A percentile compares a stretch with the other conserved stretches of the same genome.
Conservation (phyloP, 2,113 vertebrate species). For the Anguilla rostrata region DNA sequence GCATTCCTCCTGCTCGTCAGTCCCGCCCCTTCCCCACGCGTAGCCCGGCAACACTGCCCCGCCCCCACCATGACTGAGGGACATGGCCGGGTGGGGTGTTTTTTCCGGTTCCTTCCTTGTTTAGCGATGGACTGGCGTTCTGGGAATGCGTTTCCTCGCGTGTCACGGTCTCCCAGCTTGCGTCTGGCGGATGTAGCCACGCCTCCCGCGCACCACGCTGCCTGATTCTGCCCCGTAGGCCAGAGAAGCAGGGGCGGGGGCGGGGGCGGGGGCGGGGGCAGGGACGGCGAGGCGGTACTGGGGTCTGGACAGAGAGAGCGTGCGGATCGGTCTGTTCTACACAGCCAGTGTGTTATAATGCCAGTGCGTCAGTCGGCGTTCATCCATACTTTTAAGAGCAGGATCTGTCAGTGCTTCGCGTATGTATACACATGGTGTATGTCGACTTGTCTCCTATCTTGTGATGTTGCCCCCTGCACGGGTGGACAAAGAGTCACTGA, state of each 20-base stretch:
- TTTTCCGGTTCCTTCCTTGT: not conserved
- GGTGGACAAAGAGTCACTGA: not conserved
- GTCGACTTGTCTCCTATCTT: not conserved
- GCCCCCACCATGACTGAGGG: too few species aligned
- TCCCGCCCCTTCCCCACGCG: not conserved
- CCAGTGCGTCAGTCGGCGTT: too few species aligned
- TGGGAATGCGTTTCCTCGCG: not conserved
- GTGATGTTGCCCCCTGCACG: not conserved
- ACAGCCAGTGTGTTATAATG: too few species aligned
- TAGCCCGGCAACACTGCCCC: too few species aligned
- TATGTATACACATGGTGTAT: not conserved
- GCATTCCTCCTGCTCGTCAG: not conserved
- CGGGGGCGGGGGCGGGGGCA: too few species aligned
- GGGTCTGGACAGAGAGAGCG: too few species aligned
- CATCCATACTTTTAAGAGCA: too few species aligned
- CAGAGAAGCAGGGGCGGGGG: not conserved
- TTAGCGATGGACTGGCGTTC: not conserved
- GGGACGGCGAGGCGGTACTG: too few species aligned
- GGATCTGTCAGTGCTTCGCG: not conserved
- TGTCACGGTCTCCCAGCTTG: not conserved
- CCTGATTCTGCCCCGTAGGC: not conserved
- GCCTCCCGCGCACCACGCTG: not conserved
- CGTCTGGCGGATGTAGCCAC: not conserved
- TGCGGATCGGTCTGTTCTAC: too few species aligned
- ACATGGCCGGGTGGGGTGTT: too few species aligned